These are phyloP conservation scores for Lethenteron reissneri DNA, from an alignment of 2,113 vertebrate species.

Conservation along the genomic window DNA sequence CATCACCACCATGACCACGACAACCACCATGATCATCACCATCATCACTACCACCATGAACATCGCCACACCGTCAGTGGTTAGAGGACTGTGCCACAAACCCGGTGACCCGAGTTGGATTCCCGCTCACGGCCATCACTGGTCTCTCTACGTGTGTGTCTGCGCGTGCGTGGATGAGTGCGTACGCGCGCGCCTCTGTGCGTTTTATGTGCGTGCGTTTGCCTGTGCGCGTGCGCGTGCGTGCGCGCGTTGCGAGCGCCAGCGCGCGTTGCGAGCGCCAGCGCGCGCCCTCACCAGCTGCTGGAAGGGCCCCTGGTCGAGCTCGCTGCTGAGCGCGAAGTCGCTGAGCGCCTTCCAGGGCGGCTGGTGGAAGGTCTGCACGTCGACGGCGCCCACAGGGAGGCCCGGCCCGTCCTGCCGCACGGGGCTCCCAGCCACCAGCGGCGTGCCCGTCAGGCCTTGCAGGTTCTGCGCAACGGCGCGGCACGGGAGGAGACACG, in stretches of 20 bases:
- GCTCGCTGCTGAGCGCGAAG: slow-evolving; percentile 74
- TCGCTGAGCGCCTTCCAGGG: slow-evolving; percentile 90
- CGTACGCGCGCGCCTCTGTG: background rate
- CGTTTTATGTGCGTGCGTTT: background rate
- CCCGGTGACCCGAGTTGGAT: too few species aligned
- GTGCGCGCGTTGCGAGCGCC: too few species aligned
- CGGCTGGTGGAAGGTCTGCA: slow-evolving; percentile 65
- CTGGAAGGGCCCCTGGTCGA: slow-evolving; percentile 81
- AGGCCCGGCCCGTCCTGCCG: slow-evolving; percentile 52
- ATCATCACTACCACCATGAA: too few species aligned
- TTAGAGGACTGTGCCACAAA: too few species aligned
- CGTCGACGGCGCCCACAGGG: slow-evolving; percentile 72
- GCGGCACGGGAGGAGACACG: background rate
- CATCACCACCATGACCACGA: too few species aligned
- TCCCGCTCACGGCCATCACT: background rate
- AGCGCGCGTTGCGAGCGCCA: background rate
- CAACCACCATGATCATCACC: too few species aligned
- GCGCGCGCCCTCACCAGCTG: slow-evolving; percentile 48
- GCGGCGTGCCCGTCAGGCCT: slow-evolving; percentile 72
- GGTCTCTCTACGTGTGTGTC: background rate
- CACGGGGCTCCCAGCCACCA: slow-evolving; percentile 78
- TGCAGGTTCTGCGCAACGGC: slow-evolving; percentile 46
- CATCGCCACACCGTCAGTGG: too few species aligned
- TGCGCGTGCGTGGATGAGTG: background rate
- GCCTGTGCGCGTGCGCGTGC: background rate